Evolutionary conservation across 1,140 invertebrate genomes (phyloP).

Genomic region (Tetraneura akinire): DNA sequence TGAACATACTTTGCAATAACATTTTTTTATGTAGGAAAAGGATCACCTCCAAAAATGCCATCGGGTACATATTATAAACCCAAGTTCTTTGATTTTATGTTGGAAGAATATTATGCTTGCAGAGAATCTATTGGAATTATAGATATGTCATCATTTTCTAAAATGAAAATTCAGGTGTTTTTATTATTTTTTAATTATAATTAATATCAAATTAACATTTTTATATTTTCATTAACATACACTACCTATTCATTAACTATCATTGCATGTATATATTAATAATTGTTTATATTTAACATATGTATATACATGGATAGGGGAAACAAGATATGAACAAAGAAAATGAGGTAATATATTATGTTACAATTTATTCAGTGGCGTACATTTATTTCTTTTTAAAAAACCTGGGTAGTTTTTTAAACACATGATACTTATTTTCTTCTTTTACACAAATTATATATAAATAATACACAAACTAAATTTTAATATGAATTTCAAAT

Average conservation of each 20-base stretch:
- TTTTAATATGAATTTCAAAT: too few species aligned
- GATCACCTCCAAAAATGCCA: slow-evolving; percentile 60
- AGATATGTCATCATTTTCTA: slow-evolving; percentile 85
- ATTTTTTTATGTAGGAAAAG: slow-evolving; percentile 53
- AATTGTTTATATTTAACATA: not conserved
- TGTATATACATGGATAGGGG: slow-evolving; percentile 1
- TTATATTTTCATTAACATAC: not conserved
- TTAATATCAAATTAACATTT: not conserved
- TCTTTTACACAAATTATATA: too few species aligned
- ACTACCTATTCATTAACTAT: too few species aligned
- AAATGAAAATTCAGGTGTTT: slow-evolving; percentile 75
- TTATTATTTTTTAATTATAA: not conserved
- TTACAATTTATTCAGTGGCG: too few species aligned
- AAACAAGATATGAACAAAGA: slow-evolving; percentile 20
- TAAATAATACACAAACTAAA: too few species aligned
- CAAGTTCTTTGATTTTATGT: slow-evolving; percentile 75
- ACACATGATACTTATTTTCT: too few species aligned
- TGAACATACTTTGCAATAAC: too few species aligned
- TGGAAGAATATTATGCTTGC: slow-evolving; percentile 77
- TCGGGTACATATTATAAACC: slow-evolving; percentile 70
- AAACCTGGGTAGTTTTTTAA: too few species aligned
- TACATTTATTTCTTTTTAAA: too few species aligned
- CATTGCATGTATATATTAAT: not conserved
- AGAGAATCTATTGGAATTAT: slow-evolving; percentile 77
- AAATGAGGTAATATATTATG: not conserved